Conservation (phyloP, 1,140 invertebrate genomes). For the Batillaria attramentaria region DNA sequence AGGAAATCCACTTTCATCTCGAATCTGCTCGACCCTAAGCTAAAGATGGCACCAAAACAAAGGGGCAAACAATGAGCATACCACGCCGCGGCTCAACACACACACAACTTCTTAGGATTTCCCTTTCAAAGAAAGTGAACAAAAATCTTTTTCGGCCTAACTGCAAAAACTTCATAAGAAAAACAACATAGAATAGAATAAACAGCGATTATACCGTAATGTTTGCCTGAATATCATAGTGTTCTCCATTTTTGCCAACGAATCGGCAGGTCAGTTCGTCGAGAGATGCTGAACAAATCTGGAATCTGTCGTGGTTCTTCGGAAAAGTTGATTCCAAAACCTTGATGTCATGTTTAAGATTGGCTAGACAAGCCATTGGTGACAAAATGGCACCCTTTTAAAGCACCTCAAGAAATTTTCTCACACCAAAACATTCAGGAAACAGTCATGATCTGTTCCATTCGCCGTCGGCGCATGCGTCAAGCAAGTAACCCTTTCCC, state of each 20-base stretch:
- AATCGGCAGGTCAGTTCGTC: slow-evolving; percentile 98
- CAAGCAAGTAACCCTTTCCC: too few relatives aligned
- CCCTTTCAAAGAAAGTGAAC: background rate
- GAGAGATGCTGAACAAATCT: slow-evolving; percentile 90
- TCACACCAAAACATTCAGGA: slow-evolving; percentile 38
- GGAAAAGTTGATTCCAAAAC: slow-evolving; percentile 95
- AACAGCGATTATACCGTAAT: slow-evolving; percentile 79
- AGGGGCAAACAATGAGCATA: background rate
- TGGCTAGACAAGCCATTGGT: slow-evolving; percentile 96
- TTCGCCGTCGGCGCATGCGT: slow-evolving; percentile 32
- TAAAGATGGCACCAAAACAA: background rate
- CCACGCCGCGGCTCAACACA: background rate
- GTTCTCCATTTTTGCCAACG: slow-evolving; percentile 93
- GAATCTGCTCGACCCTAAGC: too few relatives aligned
- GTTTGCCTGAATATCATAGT: slow-evolving; percentile 97
- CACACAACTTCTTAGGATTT: background rate
- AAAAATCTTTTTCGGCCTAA: background rate
- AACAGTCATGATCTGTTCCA: slow-evolving; percentile 34
- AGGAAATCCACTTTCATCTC: too few relatives aligned
- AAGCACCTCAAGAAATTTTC: slow-evolving; percentile 11
- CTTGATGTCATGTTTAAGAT: slow-evolving; percentile 97
- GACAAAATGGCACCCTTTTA: background rate
- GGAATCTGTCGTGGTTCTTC: slow-evolving; percentile 95
- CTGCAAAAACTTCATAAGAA: background rate
- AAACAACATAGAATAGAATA: slow-evolving; percentile 66